Evolutionary conservation across 2,888 invertebrate genomes (phyloP).

Genomic region (Epinotia ramella): DNA sequence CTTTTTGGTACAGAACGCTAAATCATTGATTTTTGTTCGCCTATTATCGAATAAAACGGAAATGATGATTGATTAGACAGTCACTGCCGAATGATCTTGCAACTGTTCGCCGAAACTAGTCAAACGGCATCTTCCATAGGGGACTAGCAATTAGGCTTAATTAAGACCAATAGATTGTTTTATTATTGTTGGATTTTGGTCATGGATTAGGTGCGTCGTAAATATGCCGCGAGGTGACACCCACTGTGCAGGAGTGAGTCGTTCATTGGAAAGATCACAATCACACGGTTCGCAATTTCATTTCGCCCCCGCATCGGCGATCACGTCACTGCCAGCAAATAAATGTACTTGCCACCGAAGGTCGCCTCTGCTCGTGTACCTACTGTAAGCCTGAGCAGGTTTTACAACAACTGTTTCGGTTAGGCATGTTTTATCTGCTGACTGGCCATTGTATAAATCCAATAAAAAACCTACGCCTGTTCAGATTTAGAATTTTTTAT

Average conservation of each 20-base stretch:
- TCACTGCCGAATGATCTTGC: conserved; percentile 3
- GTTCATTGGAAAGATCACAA: conserved; percentile 75
- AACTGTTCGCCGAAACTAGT: conserved; percentile 2
- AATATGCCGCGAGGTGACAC: conserved; percentile 59
- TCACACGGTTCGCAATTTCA: conserved; percentile 70
- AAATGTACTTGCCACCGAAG: conserved; percentile 50
- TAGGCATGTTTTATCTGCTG: conserved; percentile 27
- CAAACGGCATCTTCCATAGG: conserved; percentile 21
- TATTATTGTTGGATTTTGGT: conserved; percentile 34
- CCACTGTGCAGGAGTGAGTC: conserved; percentile 64
- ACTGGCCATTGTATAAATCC: conserved; percentile 10
- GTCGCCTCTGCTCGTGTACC: conserved; percentile 40
- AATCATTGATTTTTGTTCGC: neutral
- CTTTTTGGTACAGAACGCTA: too few species aligned
- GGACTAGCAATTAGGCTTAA: conserved; percentile 38
- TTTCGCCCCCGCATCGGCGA: conserved; percentile 72
- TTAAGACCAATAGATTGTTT: conserved; percentile 33
- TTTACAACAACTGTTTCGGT: conserved; percentile 40
- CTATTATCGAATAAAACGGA: neutral
- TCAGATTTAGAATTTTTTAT: neutral
- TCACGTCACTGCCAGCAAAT: conserved; percentile 69
- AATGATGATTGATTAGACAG: conserved; percentile 5
- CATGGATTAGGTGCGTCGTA: conserved; percentile 49
- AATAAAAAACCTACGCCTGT: conserved; percentile 18
- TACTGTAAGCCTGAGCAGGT: conserved; percentile 34